phyloP scores from a whole-genome alignment of 2,888 invertebrate species.

The Boloria euphrosyne region DNA sequence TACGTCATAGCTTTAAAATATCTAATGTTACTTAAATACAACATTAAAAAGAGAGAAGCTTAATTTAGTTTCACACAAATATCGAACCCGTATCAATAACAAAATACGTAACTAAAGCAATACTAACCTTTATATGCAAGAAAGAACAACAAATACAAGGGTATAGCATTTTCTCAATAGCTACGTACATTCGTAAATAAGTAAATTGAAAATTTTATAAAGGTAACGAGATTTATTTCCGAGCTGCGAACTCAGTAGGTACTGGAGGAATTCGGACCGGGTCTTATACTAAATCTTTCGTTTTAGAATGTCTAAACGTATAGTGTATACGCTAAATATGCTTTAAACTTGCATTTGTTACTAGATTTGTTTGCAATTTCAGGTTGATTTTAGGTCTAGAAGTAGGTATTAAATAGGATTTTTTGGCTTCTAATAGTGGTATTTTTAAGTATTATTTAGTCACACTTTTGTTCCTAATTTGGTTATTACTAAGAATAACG shows the following conservation, averaged over 20 bases:
- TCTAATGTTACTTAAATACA: too few relatives aligned
- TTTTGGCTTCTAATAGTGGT: too few relatives aligned
- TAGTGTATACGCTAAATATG: not conserved
- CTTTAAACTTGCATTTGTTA: not conserved
- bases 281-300: slow-evolving; percentile 27
- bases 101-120: too few relatives aligned
- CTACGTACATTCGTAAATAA: slow-evolving; percentile 16
- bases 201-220: slow-evolving; percentile 38
- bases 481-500: too few relatives aligned
- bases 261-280: slow-evolving; percentile 22
- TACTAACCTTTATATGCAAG: not conserved
- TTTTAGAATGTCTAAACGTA: slow-evolving; percentile 6
- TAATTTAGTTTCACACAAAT: too few relatives aligned
- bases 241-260: slow-evolving; percentile 21
- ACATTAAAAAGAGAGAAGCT: too few relatives aligned
- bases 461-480: too few relatives aligned
- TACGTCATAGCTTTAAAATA: too few relatives aligned
- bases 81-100: not conserved
- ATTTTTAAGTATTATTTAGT: too few relatives aligned
- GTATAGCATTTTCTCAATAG: slow-evolving; percentile 13
- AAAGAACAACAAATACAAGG: slow-evolving; percentile 2
- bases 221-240: slow-evolving; percentile 33
- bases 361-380: too few relatives aligned
- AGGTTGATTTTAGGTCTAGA: too few relatives aligned
- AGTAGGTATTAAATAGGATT: too few relatives aligned